Evolutionary conservation across 2,797 vertebrate genomes (phyloP).

Genomic region (Nyctalus aviator): DNA sequence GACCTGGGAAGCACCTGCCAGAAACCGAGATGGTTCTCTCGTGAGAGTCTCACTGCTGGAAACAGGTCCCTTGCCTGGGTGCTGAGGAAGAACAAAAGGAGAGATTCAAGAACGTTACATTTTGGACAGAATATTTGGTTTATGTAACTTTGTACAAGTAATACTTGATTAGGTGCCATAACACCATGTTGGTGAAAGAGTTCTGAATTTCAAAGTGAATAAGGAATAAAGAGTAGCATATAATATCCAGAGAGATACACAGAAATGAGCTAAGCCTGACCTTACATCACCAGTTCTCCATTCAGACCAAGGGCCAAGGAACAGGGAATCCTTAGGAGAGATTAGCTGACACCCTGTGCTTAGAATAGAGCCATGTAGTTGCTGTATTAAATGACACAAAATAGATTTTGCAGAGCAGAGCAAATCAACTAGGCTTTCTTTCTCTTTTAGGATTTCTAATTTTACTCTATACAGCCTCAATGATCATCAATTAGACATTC

Average conservation of each 20-base stretch:
- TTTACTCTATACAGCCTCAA: background rate
- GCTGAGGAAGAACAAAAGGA: background rate
- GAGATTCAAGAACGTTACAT: background rate
- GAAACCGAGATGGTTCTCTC: background rate
- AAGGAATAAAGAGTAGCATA: background rate
- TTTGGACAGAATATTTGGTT: background rate
- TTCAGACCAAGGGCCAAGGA: background rate
- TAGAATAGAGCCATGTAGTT: background rate
- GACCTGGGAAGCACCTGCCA: background rate
- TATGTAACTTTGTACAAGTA: background rate
- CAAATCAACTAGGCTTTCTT: conserved; percentile 8
- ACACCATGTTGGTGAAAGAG: background rate
- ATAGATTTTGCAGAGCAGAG: background rate
- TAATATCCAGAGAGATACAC: background rate
- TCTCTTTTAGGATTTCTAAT: conserved; percentile 22
- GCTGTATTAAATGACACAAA: background rate
- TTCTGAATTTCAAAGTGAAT: background rate
- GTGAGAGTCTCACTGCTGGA: background rate
- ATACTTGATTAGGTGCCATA: conserved; percentile 26
- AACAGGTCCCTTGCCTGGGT: background rate
- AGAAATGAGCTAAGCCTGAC: background rate
- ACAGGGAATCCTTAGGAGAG: background rate
- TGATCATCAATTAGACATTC: background rate
- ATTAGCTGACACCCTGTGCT: background rate
- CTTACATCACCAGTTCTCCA: background rate